phyloP scores from a whole-genome alignment of 2,888 invertebrate genomes.

The Aphrophora alni region DNA sequence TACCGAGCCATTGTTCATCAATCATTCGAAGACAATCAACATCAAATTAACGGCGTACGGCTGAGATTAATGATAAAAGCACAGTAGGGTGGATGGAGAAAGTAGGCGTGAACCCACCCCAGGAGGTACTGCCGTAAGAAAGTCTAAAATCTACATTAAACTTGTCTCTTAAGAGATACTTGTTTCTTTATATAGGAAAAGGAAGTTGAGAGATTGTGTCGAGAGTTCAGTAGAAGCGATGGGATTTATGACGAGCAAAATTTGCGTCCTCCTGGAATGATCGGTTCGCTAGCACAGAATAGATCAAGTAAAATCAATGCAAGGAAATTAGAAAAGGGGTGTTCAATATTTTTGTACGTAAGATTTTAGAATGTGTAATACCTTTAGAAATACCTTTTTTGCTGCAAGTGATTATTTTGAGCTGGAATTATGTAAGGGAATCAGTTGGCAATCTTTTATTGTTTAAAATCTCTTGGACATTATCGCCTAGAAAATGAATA shows the following conservation, averaged over 20 bases:
- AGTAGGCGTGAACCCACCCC: neutral
- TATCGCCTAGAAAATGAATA: no score
- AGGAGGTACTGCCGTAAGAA: neutral
- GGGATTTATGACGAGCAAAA: neutral
- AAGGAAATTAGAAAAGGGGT: no score
- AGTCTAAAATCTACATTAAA: neutral
- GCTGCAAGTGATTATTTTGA: no score
- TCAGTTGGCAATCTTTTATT: no score
- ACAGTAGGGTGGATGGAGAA: neutral
- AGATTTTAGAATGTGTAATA: no score
- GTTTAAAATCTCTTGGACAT: no score
- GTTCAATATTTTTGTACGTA: no score
- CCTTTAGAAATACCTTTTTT: no score
- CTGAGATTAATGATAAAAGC: neutral
- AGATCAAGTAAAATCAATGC: no score
- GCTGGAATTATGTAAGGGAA: no score
- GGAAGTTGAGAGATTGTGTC: neutral
- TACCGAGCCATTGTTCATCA: neutral
- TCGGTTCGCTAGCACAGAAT: no score
- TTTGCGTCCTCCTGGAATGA: no score
- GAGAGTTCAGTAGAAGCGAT: neutral
- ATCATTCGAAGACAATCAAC: neutral
- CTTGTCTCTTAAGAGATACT: neutral
- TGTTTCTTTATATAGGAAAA: neutral
- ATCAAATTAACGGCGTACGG: constrained; percentile 5